phyloP scores from a whole-genome alignment of 2,888 invertebrate genomes.

The Sesia bembeciformis region DNA sequence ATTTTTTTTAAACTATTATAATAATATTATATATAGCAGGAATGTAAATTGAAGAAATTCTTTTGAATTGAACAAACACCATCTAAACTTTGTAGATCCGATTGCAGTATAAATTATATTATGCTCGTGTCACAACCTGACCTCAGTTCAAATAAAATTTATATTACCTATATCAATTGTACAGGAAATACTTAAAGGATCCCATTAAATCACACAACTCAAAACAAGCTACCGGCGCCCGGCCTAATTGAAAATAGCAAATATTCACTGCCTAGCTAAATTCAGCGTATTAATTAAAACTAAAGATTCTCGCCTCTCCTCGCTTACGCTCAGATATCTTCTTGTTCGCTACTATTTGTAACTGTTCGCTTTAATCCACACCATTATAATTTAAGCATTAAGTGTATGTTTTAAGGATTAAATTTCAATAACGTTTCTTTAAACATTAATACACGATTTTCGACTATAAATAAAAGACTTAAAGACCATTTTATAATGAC shows the following conservation, averaged over 20 bases:
- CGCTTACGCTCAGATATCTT: constrained; percentile 40
- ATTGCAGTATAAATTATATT: background rate
- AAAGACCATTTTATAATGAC: constrained; percentile 50
- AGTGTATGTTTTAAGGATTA: constrained; percentile 43
- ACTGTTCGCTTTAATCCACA: constrained; percentile 19
- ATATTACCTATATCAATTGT: constrained; percentile 30
- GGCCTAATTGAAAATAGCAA: constrained; percentile 64
- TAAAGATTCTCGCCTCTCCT: constrained; percentile 61
- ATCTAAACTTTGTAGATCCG: background rate
- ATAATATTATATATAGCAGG: background rate
- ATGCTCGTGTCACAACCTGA: constrained; percentile 19
- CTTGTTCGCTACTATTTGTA: constrained; percentile 45
- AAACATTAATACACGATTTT: constrained; percentile 28
- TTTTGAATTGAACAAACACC: background rate
- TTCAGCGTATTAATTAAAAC: constrained; percentile 67
- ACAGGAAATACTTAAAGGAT: constrained; percentile 39
- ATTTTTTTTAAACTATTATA: too few relatives aligned
- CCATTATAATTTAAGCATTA: constrained; percentile 55
- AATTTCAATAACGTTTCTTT: constrained; percentile 36
- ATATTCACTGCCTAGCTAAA: constrained; percentile 50
- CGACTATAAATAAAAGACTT: constrained; percentile 39
- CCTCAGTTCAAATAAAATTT: constrained; percentile 20
- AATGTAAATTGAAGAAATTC: background rate
- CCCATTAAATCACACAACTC: constrained; percentile 55
- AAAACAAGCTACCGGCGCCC: constrained; percentile 63